Evolutionary conservation across 2,113 vertebrate species (phyloP).

Genomic region (Polyodon spathula): DNA sequence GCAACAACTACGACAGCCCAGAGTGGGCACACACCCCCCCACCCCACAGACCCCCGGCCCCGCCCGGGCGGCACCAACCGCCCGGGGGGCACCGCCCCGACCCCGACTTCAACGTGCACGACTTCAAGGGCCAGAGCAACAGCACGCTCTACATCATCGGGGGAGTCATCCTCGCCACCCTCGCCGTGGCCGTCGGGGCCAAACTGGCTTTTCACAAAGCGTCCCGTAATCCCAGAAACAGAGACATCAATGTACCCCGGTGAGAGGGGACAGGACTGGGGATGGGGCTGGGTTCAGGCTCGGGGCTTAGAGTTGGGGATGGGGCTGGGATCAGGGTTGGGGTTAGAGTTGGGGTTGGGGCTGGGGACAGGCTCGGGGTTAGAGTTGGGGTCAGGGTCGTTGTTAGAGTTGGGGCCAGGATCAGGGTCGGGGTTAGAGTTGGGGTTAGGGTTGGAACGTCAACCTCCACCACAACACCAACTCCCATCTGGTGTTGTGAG

Average conservation of each 20-base stretch:
- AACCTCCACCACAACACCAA: too few relatives aligned
- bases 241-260: constrained; percentile 83
- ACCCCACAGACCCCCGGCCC: constrained; percentile 49
- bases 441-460: too few relatives aligned
- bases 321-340: too few relatives aligned
- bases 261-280: constrained; percentile 27
- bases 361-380: too few relatives aligned
- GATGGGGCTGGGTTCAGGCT: too few relatives aligned
- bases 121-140: constrained; percentile 65
- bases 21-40: constrained; percentile 76
- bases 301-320: too few relatives aligned
- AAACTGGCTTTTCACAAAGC: constrained; percentile 86
- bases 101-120: constrained; percentile 52
- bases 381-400: too few relatives aligned
- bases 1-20: constrained; percentile 75
- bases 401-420: too few relatives aligned
- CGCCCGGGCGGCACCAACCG: constrained; percentile 41
- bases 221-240: constrained; percentile 68
- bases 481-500: too few relatives aligned
- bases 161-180: constrained; percentile 77
- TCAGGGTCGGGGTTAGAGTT: too few relatives aligned
- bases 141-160: constrained; percentile 83
- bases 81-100: constrained; percentile 42
- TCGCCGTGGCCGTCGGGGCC: constrained; percentile 73
- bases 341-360: too few relatives aligned